Conservation (phyloP, 2,888 invertebrate species). For the Caenorhabditis panamensis region DNA sequence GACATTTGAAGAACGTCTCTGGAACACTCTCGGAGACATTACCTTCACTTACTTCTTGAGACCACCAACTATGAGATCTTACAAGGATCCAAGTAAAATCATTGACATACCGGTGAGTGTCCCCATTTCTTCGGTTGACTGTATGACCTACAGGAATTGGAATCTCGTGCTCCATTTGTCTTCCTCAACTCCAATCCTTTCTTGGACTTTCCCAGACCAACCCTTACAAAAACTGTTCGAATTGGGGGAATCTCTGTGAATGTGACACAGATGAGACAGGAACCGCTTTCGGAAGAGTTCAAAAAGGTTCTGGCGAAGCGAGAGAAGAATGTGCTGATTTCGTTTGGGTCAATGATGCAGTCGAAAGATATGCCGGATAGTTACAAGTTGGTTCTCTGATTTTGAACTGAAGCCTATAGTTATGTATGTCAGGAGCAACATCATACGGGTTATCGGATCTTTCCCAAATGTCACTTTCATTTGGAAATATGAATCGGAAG, state of each 20-base stretch:
- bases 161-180: constrained; percentile 30
- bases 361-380: constrained; percentile 52
- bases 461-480: constrained; percentile 46
- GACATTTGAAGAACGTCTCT: constrained; percentile 28
- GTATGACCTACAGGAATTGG: constrained; percentile 9
- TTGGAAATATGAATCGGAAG: constrained; percentile 53
- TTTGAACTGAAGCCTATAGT: too few relatives aligned
- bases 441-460: constrained; percentile 20
- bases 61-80: background rate
- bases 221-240: constrained; percentile 43
- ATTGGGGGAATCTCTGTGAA: constrained; percentile 58
- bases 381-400: constrained; percentile 19
- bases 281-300: constrained; percentile 24
- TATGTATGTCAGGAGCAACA: constrained; percentile 15
- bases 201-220: constrained; percentile 49
- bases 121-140: background rate
- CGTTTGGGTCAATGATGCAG: constrained; percentile 49
- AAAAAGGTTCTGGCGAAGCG: constrained; percentile 15
- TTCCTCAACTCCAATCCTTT: constrained; percentile 57
- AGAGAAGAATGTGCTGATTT: constrained; percentile 46
- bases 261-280: constrained; percentile 25
- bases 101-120: constrained; percentile 8
- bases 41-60: background rate
- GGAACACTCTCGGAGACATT: constrained; percentile 21
- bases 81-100: background rate